A percentile compares a stretch with the other conserved stretches of the same genome.
phyloP scores from a whole-genome alignment of 2,113 vertebrate species.

The Vulpes lagopus region DNA sequence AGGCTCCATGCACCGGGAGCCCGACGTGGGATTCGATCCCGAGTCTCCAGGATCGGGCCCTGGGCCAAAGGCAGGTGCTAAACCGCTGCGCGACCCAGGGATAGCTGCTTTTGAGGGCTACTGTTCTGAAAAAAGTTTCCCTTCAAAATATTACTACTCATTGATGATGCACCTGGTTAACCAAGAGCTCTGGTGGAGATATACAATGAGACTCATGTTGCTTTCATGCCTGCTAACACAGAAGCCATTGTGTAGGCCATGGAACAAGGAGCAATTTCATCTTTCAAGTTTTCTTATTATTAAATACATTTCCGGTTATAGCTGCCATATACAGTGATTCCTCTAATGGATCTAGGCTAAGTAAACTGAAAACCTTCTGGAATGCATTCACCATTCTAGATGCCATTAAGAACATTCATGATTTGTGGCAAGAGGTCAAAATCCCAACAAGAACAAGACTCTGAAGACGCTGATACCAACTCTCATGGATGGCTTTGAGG shows the following conservation, averaged over 20 bases:
- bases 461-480: background rate
- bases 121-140: background rate
- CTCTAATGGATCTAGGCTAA: background rate
- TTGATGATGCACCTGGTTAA: background rate
- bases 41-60: too few species aligned
- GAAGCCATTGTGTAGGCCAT: background rate
- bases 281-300: background rate
- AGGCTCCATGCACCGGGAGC: too few species aligned
- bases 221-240: background rate
- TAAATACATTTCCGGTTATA: background rate
- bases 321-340: background rate
- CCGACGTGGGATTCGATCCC: too few species aligned
- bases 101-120: background rate
- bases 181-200: background rate
- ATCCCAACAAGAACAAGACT: background rate
- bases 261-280: background rate
- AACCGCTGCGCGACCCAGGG: too few species aligned
- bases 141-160: background rate
- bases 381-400: background rate
- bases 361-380: background rate
- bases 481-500: background rate
- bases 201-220: background rate
- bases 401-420: background rate
- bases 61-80: too few species aligned
- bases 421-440: background rate